Evolutionary conservation across 2,888 invertebrate genomes (phyloP).

Genomic region (Orthosia cruda): DNA sequence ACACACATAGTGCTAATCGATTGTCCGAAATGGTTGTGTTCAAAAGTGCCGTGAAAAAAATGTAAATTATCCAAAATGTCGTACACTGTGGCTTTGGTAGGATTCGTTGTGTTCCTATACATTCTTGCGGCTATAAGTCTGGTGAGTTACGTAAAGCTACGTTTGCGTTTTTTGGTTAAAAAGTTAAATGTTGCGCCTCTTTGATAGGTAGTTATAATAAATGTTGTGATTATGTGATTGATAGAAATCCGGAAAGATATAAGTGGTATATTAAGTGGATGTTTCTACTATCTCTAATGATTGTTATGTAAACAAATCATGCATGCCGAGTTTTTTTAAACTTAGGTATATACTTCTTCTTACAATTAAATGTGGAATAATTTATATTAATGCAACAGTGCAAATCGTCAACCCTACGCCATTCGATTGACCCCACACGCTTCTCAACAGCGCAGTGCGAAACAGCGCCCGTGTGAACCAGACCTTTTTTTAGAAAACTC

Average conservation of each 20-base stretch:
- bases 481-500: conserved; percentile 68
- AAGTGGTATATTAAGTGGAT: conserved; percentile 11
- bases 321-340: neutral
- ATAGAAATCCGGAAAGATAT: conserved; percentile 37
- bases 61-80: conserved; percentile 57
- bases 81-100: conserved; percentile 39
- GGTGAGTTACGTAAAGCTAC: conserved; percentile 65
- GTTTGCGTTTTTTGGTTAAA: conserved; percentile 14
- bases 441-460: conserved; percentile 70
- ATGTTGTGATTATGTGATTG: conserved; percentile 37
- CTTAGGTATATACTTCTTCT: no score
- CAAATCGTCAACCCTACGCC: conserved; percentile 69
- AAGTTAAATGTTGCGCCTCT: conserved; percentile 1
- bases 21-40: conserved; percentile 51
- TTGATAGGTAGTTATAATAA: conserved; percentile 16
- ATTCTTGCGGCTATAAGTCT: conserved; percentile 58
- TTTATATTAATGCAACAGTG: neutral
- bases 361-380: neutral
- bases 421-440: conserved; percentile 61
- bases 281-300: conserved; percentile 14
- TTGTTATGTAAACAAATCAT: conserved; percentile 50
- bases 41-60: conserved; percentile 37
- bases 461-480: conserved; percentile 72
- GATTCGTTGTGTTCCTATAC: conserved; percentile 60
- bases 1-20: conserved; percentile 55